Evolutionary conservation across 2,797 vertebrate species (phyloP).

Genomic region (Artibeus jamaicensis): DNA sequence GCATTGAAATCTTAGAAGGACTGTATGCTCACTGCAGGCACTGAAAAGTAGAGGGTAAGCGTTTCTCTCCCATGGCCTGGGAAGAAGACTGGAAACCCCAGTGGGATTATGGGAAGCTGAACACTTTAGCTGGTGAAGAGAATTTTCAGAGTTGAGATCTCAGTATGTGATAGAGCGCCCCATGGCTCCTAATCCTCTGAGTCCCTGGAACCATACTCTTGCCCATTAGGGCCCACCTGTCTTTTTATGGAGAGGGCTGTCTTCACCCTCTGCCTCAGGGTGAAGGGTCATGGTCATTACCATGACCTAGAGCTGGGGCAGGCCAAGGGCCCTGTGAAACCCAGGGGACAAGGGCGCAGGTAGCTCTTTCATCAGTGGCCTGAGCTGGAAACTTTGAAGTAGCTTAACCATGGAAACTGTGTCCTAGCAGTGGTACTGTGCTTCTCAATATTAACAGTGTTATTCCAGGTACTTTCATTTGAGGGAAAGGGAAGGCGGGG

Average conservation of each 20-base stretch:
- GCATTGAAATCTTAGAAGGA: not conserved
- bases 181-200: not conserved
- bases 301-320: too few relatives aligned
- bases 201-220: not conserved
- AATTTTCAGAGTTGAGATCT: not conserved
- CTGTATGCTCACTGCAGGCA: not conserved
- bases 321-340: not conserved
- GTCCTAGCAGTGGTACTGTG: not conserved
- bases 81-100: not conserved
- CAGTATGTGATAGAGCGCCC: not conserved
- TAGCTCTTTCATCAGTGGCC: not conserved
- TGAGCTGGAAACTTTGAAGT: not conserved
- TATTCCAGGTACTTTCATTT: constrained; percentile 11
- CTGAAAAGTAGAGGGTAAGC: not conserved
- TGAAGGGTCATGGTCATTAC: not conserved
- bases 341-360: not conserved
- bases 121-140: not conserved
- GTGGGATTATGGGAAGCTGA: not conserved
- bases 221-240: not conserved
- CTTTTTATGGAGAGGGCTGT: not conserved
- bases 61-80: not conserved
- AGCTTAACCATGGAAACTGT: not conserved
- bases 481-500: not conserved
- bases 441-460: not conserved
- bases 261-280: not conserved